These are phyloP conservation scores for Chaetura pelagica DNA, from an alignment of 2,113 vertebrate genomes.

Conservation along the genomic window DNA sequence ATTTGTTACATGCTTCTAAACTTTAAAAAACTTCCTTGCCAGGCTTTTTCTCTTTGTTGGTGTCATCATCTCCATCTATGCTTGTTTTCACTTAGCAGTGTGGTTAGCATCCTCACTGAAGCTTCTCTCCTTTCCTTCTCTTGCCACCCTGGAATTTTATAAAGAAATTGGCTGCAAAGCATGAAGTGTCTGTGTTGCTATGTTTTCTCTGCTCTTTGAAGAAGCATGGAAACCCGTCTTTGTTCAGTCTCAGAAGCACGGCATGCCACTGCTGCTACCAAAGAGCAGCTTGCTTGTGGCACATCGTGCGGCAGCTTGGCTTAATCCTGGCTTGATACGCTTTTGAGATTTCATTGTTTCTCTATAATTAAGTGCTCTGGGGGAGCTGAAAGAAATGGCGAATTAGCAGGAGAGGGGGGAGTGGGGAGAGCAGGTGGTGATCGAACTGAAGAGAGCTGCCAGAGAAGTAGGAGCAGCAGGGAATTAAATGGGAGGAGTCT, in stretches of 20 bases:
- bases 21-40: neutral
- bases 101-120: neutral
- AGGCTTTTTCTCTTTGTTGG: neutral
- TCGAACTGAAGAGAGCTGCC: constrained; percentile 52
- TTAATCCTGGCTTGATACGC: constrained; percentile 49
- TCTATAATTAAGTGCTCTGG: constrained; percentile 61
- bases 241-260: neutral
- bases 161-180: neutral
- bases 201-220: neutral
- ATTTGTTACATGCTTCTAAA: neutral
- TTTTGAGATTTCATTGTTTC: constrained; percentile 66
- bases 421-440: constrained; percentile 63
- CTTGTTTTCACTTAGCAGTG: neutral
- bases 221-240: neutral
- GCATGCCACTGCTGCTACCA: neutral
- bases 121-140: neutral
- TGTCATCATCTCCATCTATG: rapidly evolving
- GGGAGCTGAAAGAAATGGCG: constrained; percentile 57
- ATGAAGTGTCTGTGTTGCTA: neutral
- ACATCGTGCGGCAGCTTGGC: constrained; percentile 5
- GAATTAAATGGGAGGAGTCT: constrained; percentile 58
- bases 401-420: neutral
- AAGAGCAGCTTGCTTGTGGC: constrained; percentile 46
- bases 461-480: constrained; percentile 54
- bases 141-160: neutral